Evolutionary conservation across 1,140 invertebrate species (phyloP).

Genomic region (Lepidurus arcticus): DNA sequence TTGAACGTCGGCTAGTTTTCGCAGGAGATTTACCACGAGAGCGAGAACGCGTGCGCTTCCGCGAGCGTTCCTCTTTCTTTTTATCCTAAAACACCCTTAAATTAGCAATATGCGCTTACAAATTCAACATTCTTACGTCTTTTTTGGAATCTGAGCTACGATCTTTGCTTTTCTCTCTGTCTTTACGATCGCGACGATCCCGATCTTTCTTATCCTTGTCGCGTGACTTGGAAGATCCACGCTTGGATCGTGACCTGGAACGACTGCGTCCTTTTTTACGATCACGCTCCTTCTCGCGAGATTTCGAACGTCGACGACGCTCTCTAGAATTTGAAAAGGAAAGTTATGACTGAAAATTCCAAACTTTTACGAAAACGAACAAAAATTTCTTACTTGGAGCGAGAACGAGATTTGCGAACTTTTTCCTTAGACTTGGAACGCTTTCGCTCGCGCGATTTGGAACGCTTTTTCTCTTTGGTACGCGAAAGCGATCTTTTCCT

Average conservation of each 20-base stretch:
- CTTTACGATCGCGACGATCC: conserved; percentile 14
- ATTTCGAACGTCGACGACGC: conserved; percentile 3
- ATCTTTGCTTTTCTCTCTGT: conserved; percentile 27
- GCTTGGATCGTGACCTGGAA: conserved; percentile 29
- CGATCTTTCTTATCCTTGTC: conserved; percentile 32
- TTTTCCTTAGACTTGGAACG: conserved; percentile 51
- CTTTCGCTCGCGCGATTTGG: conserved; percentile 46
- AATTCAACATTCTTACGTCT: neutral
- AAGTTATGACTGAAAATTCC: neutral
- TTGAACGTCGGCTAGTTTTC: conserved; percentile 47
- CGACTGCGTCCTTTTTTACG: conserved; percentile 26
- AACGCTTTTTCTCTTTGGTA: conserved; percentile 49
- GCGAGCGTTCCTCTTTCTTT: conserved; percentile 40
- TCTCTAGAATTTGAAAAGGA: neutral
- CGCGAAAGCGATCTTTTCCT: conserved; percentile 75
- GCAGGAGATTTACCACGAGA: conserved; percentile 49
- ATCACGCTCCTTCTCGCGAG: neutral
- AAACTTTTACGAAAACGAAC: neutral
- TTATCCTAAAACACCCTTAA: neutral
- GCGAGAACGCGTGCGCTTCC: conserved; percentile 39
- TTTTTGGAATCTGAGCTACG: neutral
- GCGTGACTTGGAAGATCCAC: conserved; percentile 32
- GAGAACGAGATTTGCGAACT: conserved; percentile 31
- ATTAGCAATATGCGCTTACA: neutral
- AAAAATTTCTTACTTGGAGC: conserved; percentile 47